Evolutionary conservation across 2,888 invertebrate genomes (phyloP), one percentile per base, ranked within the genome.

Genomic region (Enoplolaimus lenunculus): DNA sequence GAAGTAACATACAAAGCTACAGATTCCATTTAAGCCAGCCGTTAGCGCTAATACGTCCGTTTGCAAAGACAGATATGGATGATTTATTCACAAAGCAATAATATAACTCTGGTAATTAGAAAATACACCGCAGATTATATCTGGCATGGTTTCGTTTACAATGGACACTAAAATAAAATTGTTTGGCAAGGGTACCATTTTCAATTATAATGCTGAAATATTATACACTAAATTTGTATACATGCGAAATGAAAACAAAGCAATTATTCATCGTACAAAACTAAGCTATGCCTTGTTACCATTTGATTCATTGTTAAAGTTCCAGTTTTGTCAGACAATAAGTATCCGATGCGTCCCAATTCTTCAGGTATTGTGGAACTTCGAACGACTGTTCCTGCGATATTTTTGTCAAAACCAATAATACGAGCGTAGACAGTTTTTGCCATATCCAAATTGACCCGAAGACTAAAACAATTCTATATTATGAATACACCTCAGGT

Each of bases 311-410:
- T 93, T 0, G 98, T 98, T 31, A 98, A 84, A 0, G 98, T 98
- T 26, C 98, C 98, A 0, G 98, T 98, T 84, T 98, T 98, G 81
- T 98, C 98, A 0, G 93, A 91, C 2, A 99, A 84, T n/a, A 99
- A 85, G 82, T 95, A 98, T 33, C 91, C 91, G 75, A 98, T 91
- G 72, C 98, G 85, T 0, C 98, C 98, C 70, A 98, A 83, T 83
- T 99, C 98, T 83, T 98, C 98, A 0, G 98, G 94, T 75, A 98
- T 98, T 1, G 97, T 99, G 1, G 95, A 97, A 70, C 93, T 93
- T 3, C 98, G 86, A 73, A 95, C 95, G 13, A 94, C 92, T 0
- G 95, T 94, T 31, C 92, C 94, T 73, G 88, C 88, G 75, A 99
- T 94, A 76, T 90, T 87, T 70, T 89, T 88, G 83, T 99, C 98